Percentiles rank a stretch among this genome's conserved stretches.
Conservation (phyloP, 2,888 invertebrate species). For the Calameuta idolon region DNA sequence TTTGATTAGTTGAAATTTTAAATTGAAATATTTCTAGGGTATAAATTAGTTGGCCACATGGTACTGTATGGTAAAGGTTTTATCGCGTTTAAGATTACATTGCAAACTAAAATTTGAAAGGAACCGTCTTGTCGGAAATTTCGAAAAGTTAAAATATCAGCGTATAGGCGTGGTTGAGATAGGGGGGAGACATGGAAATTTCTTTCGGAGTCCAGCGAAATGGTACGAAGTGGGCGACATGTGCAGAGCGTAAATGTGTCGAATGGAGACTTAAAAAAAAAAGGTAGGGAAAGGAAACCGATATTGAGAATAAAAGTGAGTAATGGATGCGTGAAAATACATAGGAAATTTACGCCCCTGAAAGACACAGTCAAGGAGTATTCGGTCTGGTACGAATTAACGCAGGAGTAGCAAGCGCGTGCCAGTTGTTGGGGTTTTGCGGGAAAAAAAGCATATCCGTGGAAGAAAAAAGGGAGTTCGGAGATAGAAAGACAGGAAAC, state of each 20-base stretch:
- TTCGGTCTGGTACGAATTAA: slow-evolving; percentile 45
- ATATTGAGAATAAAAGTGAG: background rate
- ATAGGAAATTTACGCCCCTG: background rate
- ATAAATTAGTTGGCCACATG: background rate
- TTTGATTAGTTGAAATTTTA: background rate
- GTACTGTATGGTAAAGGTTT: background rate
- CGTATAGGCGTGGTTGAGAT: slow-evolving; percentile 31
- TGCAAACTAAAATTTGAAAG: background rate
- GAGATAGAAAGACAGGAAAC: slow-evolving; percentile 14
- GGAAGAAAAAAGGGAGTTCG: slow-evolving; percentile 17
- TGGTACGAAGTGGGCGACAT: slow-evolving; percentile 20
- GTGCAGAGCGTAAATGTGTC: slow-evolving; percentile 18
- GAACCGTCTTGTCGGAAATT: background rate
- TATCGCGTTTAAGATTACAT: background rate
- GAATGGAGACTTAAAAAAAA: slow-evolving; percentile 1
- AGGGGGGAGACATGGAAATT: slow-evolving; percentile 13
- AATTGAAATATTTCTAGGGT: background rate
- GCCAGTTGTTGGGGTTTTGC: slow-evolving; percentile 25
- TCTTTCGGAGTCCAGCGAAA: background rate
- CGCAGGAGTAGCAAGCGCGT: slow-evolving; percentile 34
- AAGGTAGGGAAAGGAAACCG: slow-evolving; percentile 6
- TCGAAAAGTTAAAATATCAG: background rate
- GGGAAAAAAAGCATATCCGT: slow-evolving; percentile 12
- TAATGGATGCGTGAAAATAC: slow-evolving; percentile 2
- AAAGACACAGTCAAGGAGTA: background rate